Evolutionary conservation across 2,113 vertebrate genomes (phyloP).

Genomic region (Typhlomys cinereus): DNA sequence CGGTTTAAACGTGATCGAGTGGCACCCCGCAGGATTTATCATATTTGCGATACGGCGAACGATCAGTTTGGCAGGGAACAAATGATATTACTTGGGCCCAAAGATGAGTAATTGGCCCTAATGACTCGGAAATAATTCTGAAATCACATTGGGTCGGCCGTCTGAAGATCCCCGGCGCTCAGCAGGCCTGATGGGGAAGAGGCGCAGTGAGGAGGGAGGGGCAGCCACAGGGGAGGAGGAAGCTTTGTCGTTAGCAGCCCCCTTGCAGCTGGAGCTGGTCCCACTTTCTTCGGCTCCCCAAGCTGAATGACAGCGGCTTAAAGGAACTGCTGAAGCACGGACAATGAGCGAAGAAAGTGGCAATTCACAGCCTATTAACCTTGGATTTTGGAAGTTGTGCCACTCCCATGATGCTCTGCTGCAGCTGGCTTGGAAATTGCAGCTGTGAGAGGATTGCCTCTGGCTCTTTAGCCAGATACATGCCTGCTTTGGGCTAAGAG

Average conservation of each 20-base stretch:
- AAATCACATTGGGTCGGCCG: conserved; percentile 35
- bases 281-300: conserved; percentile 48
- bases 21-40: background rate
- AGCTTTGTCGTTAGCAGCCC: conserved; percentile 6
- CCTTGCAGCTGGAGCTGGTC: conserved; percentile 52
- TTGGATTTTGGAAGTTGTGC: conserved; percentile 68
- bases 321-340: conserved; percentile 67
- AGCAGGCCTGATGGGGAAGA: background rate
- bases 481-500: background rate
- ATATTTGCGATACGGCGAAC: conserved; percentile 45
- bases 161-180: conserved; percentile 44
- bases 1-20: conserved; percentile 8
- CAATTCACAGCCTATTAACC: conserved; percentile 71
- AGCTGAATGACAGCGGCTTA: conserved; percentile 62
- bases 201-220: too few relatives aligned
- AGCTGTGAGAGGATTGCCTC: conserved; percentile 1
- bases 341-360: conserved; percentile 65
- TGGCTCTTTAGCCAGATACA: background rate
- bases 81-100: conserved; percentile 60
- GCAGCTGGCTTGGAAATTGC: conserved; percentile 53
- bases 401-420: conserved; percentile 43
- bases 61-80: conserved; percentile 54
- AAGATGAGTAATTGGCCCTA: conserved; percentile 71
- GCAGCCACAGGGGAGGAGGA: background rate
- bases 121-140: conserved; percentile 68